Percentiles rank a stretch among this genome's conserved stretches.
These are phyloP conservation scores for Campylomormyrus tamandua DNA, from an alignment of 2,113 vertebrate species.

Conservation along the genomic window DNA sequence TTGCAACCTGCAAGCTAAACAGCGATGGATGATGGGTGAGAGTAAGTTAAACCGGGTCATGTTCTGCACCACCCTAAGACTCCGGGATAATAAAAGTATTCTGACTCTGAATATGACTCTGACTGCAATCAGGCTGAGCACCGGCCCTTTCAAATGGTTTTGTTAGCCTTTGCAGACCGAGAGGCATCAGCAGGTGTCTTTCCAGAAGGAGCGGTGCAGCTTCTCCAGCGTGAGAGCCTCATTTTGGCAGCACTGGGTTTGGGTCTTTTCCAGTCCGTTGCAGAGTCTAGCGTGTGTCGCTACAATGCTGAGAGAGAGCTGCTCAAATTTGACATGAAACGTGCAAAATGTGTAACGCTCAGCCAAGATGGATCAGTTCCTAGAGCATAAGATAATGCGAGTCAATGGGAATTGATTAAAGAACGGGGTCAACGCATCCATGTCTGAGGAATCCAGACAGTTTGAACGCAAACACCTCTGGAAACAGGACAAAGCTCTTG, in stretches of 20 bases:
- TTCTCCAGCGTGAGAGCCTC: neutral
- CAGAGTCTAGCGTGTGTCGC: neutral
- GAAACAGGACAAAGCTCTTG: neutral
- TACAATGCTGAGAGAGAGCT: neutral
- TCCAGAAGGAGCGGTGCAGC: neutral
- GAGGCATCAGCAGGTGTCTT: neutral
- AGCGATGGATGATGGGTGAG: neutral
- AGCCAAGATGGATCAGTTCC: neutral
- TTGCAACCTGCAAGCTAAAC: neutral
- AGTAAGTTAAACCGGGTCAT: neutral
- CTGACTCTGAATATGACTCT: neutral
- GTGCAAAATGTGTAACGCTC: neutral
- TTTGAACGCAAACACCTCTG: neutral
- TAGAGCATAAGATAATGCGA: neutral
- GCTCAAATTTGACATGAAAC: neutral
- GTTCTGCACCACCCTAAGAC: neutral
- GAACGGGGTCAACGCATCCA: neutral
- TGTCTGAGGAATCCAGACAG: neutral
- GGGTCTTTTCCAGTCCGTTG: neutral
- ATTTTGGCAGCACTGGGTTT: neutral
- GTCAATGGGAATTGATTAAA: constrained; percentile 7
- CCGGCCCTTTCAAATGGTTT: neutral
- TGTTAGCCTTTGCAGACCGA: neutral
- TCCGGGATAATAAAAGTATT: neutral
- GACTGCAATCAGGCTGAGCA: neutral